Conservation (phyloP, 2,113 vertebrate species). For the Proteles cristata region DNA sequence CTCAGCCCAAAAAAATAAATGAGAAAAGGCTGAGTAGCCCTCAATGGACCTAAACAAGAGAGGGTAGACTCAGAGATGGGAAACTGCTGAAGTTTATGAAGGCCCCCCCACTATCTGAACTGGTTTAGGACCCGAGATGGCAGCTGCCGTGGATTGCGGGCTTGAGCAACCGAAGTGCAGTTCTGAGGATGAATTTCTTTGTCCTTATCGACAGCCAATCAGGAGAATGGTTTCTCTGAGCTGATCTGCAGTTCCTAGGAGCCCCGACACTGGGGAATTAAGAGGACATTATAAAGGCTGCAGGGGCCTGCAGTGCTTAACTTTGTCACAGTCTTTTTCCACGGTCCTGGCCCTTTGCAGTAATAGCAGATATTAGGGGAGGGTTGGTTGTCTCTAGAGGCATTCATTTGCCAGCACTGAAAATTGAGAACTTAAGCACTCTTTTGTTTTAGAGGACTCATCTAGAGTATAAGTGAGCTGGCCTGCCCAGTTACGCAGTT, state of each 20-base stretch:
- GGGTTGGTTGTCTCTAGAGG: background rate
- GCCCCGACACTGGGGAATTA: background rate
- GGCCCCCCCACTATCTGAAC: background rate
- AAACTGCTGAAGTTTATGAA: background rate
- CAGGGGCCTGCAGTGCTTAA: background rate
- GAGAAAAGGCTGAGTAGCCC: background rate
- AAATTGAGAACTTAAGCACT: background rate
- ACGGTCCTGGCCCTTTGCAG: background rate
- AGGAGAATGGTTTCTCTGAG: background rate
- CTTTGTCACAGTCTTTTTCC: background rate
- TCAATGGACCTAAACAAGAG: background rate
- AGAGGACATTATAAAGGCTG: background rate
- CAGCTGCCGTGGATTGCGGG: too few relatives aligned
- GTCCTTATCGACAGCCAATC: too few relatives aligned
- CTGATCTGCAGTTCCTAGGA: background rate
- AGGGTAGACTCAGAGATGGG: background rate
- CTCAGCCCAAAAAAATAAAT: background rate
- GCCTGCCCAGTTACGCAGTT: background rate
- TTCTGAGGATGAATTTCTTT: too few relatives aligned
- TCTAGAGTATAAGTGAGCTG: background rate
- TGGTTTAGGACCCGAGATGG: background rate
- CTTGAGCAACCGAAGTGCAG: background rate
- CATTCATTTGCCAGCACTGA: background rate
- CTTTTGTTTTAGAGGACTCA: background rate
- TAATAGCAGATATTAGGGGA: background rate